Evolutionary conservation across 1,140 invertebrate genomes (phyloP), one percentile per base, ranked within the genome.

Genomic region (Macrosteles quadrilineatus): DNA sequence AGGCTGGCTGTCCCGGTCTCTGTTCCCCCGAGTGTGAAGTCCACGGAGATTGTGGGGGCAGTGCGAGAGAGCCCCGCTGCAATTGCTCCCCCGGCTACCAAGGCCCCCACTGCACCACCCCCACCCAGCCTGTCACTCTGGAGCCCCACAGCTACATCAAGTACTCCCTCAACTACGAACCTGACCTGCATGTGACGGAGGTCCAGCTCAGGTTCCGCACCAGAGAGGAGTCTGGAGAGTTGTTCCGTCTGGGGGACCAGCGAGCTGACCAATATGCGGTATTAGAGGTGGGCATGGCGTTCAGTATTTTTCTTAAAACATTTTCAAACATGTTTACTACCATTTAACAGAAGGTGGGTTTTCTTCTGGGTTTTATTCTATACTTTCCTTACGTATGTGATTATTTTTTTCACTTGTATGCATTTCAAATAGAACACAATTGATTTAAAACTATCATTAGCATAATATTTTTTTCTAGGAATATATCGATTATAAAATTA

Each of bases 251-350:
- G 0, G 93, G 93, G 72, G 94, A 97, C 81, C 94, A 97, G 78
- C 95, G 97, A 77, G 96, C 95, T 78, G 83, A 95, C 31, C 95
- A 98, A 82, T 98, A 97, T 78, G 94, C 94, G 12, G 95, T 97
- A 67, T 82, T 98, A 30, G 95, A 98, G 85, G 93, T 90, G 76
- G 11, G 21, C n/a, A n/a, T n/a, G n/a, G n/a, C n/a, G n/a, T n/a
- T n/a, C n/a, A n/a, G n/a, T n/a, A n/a, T n/a, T n/a, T n/a, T n/a
- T n/a, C n/a, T n/a, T n/a, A n/a, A n/a, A n/a, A n/a, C n/a, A n/a
- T n/a, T n/a, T n/a, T n/a, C n/a, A n/a, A n/a, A n/a, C n/a, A n/a
- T n/a, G n/a, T n/a, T n/a, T n/a, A n/a, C n/a, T n/a, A n/a, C n/a
- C n/a, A n/a, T n/a, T n/a, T n/a, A n/a, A n/a, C n/a, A n/a, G n/a